Percentiles rank a stretch among this genome's conserved stretches.
These are phyloP conservation scores for Acanthis flammea DNA, from an alignment of 2,797 vertebrate genomes.

Conservation along the genomic window DNA sequence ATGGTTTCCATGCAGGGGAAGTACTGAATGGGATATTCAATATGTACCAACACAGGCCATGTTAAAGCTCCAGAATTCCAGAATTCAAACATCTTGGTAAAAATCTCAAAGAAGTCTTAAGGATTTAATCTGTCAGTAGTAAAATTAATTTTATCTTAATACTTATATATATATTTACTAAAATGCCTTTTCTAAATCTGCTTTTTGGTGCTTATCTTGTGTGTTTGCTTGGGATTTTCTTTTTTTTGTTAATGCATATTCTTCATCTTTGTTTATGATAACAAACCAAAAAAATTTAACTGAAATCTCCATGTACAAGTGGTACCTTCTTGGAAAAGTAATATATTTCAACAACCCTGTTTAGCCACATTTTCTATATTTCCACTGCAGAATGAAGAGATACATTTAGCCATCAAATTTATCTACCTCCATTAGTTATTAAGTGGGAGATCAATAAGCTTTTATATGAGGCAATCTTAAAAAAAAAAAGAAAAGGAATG, in stretches of 20 bases:
- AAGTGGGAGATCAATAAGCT: neutral
- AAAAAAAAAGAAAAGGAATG: neutral
- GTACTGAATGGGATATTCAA: neutral
- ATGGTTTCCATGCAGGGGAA: neutral
- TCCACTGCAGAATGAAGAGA: neutral
- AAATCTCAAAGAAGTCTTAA: neutral
- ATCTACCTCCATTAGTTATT: neutral
- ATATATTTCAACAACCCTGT: neutral
- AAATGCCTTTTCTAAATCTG: neutral
- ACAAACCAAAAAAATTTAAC: neutral
- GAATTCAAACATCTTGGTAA: neutral
- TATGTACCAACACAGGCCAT: neutral
- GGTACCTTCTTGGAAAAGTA: neutral
- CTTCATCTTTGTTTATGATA: neutral
- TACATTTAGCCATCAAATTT: neutral
- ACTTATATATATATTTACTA: neutral
- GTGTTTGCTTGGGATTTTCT: rapidly evolving
- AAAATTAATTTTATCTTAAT: neutral
- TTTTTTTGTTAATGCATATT: neutral
- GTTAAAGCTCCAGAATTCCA: neutral
- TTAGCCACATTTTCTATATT: neutral
- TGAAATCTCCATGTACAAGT: neutral
- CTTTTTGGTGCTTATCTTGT: neutral
- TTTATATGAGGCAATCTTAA: neutral
- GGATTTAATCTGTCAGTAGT: neutral